Conservation (phyloP, 2,797 vertebrate species). For the Gouania willdenowi region DNA sequence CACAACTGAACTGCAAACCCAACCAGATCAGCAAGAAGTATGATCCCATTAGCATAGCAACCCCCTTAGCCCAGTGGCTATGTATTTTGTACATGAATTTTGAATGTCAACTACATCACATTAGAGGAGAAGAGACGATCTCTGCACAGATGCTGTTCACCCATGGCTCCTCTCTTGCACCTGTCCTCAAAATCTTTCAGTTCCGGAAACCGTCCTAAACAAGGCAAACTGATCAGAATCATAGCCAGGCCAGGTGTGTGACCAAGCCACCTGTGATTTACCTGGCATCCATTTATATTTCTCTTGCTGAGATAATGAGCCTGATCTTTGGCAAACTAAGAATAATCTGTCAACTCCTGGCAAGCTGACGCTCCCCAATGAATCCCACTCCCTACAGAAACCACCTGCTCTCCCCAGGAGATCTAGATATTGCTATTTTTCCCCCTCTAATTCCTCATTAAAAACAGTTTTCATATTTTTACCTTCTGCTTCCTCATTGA, state of each 20-base stretch:
- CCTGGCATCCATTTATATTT: constrained; percentile 29
- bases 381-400: constrained; percentile 25
- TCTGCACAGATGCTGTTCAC: constrained; percentile 45
- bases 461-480: background rate
- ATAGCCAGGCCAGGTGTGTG: constrained; percentile 52
- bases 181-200: constrained; percentile 46
- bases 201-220: constrained; percentile 41
- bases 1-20: constrained; percentile 9
- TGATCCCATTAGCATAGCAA: constrained; percentile 7
- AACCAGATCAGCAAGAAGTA: constrained; percentile 19
- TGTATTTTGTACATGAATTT: constrained; percentile 34
- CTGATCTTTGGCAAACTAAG: constrained; percentile 52
- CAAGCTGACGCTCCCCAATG: constrained; percentile 27
- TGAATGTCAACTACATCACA: constrained; percentile 45
- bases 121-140: constrained; percentile 32
- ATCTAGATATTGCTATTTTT: too few species aligned
- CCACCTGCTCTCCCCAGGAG: constrained; percentile 41
- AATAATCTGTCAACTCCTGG: constrained; percentile 53
- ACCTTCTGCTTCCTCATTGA: background rate
- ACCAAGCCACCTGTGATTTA: constrained; percentile 62
- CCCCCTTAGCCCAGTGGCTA: constrained; percentile 20
- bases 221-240: constrained; percentile 49
- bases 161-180: constrained; percentile 39
- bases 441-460: background rate
- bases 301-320: constrained; percentile 46